phyloP scores from a whole-genome alignment of 2,113 vertebrate genomes.

The Pelusios castaneus region DNA sequence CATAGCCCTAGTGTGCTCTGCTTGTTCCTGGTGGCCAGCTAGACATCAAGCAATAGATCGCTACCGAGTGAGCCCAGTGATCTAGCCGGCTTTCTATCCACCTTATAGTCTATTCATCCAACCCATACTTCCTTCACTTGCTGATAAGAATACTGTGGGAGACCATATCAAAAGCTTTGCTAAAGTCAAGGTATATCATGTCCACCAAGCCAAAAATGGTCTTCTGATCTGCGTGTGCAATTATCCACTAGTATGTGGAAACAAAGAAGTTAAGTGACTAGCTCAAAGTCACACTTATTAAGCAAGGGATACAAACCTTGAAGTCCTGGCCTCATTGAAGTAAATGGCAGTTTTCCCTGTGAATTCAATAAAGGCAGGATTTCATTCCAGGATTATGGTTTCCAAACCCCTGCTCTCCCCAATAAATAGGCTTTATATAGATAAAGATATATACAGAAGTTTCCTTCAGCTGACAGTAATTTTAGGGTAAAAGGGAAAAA shows the following conservation, averaged over 20 bases:
- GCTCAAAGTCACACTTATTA: background rate
- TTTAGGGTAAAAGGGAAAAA: background rate
- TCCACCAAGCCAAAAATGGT: background rate
- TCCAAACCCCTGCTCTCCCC: background rate
- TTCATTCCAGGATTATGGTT: background rate
- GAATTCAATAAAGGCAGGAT: background rate
- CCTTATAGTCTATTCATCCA: too few relatives aligned
- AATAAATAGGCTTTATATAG: background rate
- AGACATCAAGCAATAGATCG: too few relatives aligned
- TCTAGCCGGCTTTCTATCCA: too few relatives aligned
- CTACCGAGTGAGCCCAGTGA: too few relatives aligned
- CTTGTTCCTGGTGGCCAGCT: too few relatives aligned
- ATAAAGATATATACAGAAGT: background rate
- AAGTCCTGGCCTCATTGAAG: background rate
- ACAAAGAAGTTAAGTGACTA: background rate
- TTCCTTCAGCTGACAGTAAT: background rate
- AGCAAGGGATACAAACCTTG: background rate
- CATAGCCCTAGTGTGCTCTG: too few relatives aligned
- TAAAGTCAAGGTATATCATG: too few relatives aligned
- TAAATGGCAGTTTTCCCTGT: background rate
- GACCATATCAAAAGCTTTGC: too few relatives aligned
- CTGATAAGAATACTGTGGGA: too few relatives aligned
- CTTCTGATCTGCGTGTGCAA: background rate
- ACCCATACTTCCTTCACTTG: too few relatives aligned
- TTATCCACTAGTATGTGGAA: background rate